Evolutionary conservation across 2,113 vertebrate genomes (phyloP), one percentile per base, ranked within the genome.

Genomic region (Calyptomena viridis): DNA sequence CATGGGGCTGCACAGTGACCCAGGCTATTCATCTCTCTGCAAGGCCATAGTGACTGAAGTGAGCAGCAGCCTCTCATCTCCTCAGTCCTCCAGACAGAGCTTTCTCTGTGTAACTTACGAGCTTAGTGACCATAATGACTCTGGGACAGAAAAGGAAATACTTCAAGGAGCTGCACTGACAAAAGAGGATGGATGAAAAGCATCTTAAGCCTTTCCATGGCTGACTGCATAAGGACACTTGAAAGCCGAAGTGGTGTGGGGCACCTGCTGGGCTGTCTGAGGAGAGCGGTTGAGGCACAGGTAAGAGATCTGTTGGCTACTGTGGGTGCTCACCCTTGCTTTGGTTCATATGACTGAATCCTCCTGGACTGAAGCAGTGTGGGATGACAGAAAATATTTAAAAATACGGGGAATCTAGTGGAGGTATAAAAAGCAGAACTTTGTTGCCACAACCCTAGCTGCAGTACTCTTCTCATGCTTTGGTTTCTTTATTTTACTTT

Each of bases 1-100:
- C 0, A 0, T 1, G 1, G 12, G 35, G 9, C 53, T 22, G 20
- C 3, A 4, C 0, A 0, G 2, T 2, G 12, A 49, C 62, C 66
- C 37, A 6, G 40, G 49, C 31, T 44, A 23, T 66, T 85, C 85
- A n/a, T 88, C 82, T 66, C n/a, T 30, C 9, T 37, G 25, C 0
- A 0, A 92, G 58, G 31, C 67, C 59, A 4, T 40, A 2, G 0
- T 7, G 72, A 24, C 25, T 90, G 71, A 94, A 91, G 60, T 78
- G 89, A 93, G 84, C 89, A 92, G 91, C 64, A 64, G 69, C 64
- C 76, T 86, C 93, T 89, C 23, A 25, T 85, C 82, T 79, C 31
- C 74, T 64, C 37, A 4, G 13, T 47, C n/a, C 63, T 71, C 37
- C 55, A 59, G 52, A 46, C 23, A 67, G 80, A 75, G 83, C 62